Evolutionary conservation across 2,113 vertebrate genomes (phyloP).

Genomic region (Asarcornis scutulata): DNA sequence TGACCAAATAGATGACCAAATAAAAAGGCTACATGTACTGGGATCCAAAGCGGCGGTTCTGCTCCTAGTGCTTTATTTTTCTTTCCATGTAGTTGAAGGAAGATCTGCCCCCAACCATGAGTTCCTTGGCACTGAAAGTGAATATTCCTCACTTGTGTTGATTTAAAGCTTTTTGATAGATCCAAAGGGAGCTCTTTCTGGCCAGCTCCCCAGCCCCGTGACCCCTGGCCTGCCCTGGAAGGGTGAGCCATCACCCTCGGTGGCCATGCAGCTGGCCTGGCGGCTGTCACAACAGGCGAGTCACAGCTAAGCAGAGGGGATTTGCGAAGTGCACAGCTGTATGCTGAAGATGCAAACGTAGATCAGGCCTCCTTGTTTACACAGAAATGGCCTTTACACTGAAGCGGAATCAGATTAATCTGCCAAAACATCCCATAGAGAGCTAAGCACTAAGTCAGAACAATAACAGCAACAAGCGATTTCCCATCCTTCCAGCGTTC

Average conservation of each 20-base stretch:
- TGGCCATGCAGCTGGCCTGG: neutral
- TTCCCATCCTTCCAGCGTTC: constrained; percentile 13
- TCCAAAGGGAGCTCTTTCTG: neutral
- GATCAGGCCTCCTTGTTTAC: constrained; percentile 20
- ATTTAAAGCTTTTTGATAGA: constrained; percentile 27
- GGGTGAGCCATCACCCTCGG: neutral
- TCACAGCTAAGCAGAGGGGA: neutral
- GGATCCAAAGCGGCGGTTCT: neutral
- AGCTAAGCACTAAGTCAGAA: constrained; percentile 39
- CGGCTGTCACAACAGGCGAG: neutral
- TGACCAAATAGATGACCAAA: neutral
- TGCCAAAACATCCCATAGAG: constrained; percentile 39
- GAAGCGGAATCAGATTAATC: constrained; percentile 8
- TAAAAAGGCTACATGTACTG: neutral
- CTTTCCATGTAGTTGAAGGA: constrained; percentile 12
- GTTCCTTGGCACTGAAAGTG: constrained; percentile 15
- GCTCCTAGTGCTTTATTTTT: neutral
- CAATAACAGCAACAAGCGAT: constrained; percentile 1
- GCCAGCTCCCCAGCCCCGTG: neutral
- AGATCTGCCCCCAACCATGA: neutral
- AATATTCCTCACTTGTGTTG: neutral
- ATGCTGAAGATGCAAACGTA: neutral
- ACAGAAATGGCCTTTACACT: constrained; percentile 4
- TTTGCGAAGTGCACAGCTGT: neutral
- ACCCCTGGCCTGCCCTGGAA: constrained; percentile 2